These are phyloP conservation scores for Pantherophis vulpinus DNA, from an alignment of 2,797 vertebrate species.

Conservation along the genomic window DNA sequence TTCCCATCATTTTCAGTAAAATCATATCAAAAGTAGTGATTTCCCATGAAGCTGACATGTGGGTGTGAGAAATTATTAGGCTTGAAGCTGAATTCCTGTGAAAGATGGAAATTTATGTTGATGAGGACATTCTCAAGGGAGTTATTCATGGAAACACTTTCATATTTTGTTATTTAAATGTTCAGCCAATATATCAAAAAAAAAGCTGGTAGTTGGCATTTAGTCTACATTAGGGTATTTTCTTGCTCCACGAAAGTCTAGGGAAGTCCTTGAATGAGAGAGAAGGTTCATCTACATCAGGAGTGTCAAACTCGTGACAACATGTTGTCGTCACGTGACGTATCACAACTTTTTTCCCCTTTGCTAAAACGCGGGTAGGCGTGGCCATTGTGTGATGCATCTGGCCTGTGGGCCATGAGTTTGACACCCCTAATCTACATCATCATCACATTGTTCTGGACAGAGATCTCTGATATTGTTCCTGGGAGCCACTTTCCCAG, in stretches of 20 bases:
- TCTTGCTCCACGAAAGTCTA: background rate
- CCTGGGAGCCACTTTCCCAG: background rate
- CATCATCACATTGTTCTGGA: background rate
- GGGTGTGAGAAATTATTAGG: slow-evolving; percentile 4
- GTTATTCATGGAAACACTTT: background rate
- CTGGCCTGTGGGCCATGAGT: no score
- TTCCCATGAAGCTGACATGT: slow-evolving; percentile 4
- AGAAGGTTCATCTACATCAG: background rate
- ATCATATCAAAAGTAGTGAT: background rate
- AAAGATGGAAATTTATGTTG: background rate
- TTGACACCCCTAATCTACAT: no score
- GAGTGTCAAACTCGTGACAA: no score
- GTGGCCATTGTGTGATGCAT: no score
- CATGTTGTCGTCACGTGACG: no score
- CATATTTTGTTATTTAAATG: background rate
- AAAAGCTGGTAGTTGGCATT: background rate
- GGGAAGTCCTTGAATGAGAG: background rate
- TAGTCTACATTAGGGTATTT: background rate
- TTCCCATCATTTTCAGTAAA: background rate
- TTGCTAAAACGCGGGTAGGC: no score
- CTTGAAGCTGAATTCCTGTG: background rate
- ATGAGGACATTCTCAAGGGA: background rate
- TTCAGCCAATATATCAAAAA: background rate
- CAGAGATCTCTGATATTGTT: background rate
- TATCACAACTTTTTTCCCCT: no score